These are phyloP conservation scores for Hydractinia echinata DNA, from an alignment of 30 jellyfish, hydroid and myxozoan species.

Conservation along the genomic window DNA sequence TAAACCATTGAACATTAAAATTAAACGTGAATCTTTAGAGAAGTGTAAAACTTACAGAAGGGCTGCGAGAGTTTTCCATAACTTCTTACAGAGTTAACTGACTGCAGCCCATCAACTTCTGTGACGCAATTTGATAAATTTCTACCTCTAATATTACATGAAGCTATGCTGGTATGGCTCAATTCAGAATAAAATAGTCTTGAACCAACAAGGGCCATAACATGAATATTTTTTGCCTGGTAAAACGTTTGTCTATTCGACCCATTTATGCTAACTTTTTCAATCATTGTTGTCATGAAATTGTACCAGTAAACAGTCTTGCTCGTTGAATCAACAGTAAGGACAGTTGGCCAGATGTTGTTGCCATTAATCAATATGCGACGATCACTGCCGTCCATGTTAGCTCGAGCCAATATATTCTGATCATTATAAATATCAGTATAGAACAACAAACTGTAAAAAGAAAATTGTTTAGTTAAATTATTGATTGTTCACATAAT, in stretches of 20 bases:
- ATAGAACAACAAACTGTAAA: conserved; percentile 63
- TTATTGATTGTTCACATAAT: too few species aligned
- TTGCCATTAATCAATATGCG: conserved; percentile 31
- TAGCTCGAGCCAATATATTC: conserved; percentile 50
- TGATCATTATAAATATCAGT: conserved; percentile 85
- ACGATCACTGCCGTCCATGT: conserved; percentile 87
- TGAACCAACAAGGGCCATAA: conserved; percentile 1
- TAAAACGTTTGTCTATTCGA: conserved; percentile 25
- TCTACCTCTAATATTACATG: conserved; percentile 18
- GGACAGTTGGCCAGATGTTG: conserved; percentile 61
- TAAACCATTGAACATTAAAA: too few species aligned
- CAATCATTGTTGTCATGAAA: conserved; percentile 50
- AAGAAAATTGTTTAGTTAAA: not conserved
- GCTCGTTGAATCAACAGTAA: conserved; percentile 47
- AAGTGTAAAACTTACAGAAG: conserved; percentile 1
- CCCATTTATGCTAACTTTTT: conserved; percentile 65
- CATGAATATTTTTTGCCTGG: conserved; percentile 11
- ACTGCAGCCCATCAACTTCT: not conserved
- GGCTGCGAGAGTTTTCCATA: conserved; percentile 24
- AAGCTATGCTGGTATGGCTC: not conserved
- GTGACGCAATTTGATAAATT: not conserved
- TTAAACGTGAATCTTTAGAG: too few species aligned
- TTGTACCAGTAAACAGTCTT: conserved; percentile 73
- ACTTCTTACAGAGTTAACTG: not conserved
- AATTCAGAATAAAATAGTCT: conserved; percentile 20